These are phyloP conservation scores for Abramis brama DNA, from an alignment of 2,113 vertebrate genomes.

Conservation along the genomic window DNA sequence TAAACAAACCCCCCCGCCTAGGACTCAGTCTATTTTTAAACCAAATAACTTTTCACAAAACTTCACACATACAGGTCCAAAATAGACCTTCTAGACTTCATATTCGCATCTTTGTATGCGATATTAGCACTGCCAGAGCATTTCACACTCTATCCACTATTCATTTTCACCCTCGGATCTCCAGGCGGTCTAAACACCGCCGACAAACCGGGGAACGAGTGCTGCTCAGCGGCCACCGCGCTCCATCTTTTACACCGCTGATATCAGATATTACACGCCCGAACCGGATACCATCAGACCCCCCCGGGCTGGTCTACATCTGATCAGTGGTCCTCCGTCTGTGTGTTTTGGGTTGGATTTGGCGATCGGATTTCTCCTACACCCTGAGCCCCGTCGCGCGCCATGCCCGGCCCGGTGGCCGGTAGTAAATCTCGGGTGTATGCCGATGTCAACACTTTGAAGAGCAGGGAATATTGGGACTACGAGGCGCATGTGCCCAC, in stretches of 20 bases:
- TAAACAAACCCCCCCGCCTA: slow-evolving; percentile 44
- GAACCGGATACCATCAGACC: slow-evolving; percentile 32
- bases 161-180: slow-evolving; percentile 27
- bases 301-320: background rate
- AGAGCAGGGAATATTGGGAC: slow-evolving; percentile 97
- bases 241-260: background rate
- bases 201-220: slow-evolving; percentile 54
- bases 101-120: slow-evolving; percentile 7
- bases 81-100: slow-evolving; percentile 6
- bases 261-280: slow-evolving; percentile 9
- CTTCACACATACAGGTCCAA: background rate
- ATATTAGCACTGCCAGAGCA: background rate
- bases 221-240: slow-evolving; percentile 43
- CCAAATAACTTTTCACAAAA: slow-evolving; percentile 21
- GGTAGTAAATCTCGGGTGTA: slow-evolving; percentile 95
- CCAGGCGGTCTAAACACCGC: slow-evolving; percentile 52
- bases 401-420: slow-evolving; percentile 92
- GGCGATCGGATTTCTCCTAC: slow-evolving; percentile 25
- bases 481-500: slow-evolving; percentile 93
- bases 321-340: background rate
- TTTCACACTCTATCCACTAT: slow-evolving; percentile 4
- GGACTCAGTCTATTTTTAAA: slow-evolving; percentile 51
- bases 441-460: slow-evolving; percentile 94
- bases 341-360: slow-evolving; percentile 24
- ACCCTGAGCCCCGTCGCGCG: slow-evolving; percentile 63